Percentiles rank a stretch among this genome's conserved stretches.
phyloP scores from a whole-genome alignment of 2,888 invertebrate species.

The Caenorhabditis becei region DNA sequence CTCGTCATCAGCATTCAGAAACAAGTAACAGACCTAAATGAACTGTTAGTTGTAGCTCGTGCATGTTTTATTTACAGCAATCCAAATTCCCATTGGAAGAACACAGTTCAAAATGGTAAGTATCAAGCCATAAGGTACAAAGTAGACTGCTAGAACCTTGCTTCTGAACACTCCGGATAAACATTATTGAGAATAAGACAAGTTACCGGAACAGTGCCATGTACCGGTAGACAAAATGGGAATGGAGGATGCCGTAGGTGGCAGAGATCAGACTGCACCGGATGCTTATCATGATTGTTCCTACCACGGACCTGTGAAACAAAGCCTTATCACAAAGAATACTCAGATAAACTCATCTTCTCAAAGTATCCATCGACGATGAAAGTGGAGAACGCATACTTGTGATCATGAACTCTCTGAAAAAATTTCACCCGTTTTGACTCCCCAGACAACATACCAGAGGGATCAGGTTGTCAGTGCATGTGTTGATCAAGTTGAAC shows the following conservation, averaged over 20 bases:
- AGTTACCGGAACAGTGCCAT: neutral
- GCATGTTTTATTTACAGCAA: too few species aligned
- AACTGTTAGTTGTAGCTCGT: too few species aligned
- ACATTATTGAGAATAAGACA: neutral
- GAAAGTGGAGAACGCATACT: neutral
- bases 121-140: neutral
- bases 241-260: neutral
- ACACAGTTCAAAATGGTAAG: neutral
- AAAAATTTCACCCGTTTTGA: neutral
- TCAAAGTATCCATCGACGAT: neutral
- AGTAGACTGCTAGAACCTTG: neutral
- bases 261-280: neutral
- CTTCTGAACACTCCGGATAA: neutral
- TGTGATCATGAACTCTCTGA: neutral
- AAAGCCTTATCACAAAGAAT: neutral
- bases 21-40: neutral
- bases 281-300: neutral
- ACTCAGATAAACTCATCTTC: neutral
- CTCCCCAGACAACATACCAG: neutral
- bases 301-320: neutral
- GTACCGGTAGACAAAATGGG: conserved; percentile 6
- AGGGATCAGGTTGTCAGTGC: neutral
- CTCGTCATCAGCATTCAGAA: neutral
- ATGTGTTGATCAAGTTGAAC: neutral
- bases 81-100: neutral